Base-by-base conservation (phyloP, 2,797 vertebrate genomes). In the Siniperca undulata region DNA sequence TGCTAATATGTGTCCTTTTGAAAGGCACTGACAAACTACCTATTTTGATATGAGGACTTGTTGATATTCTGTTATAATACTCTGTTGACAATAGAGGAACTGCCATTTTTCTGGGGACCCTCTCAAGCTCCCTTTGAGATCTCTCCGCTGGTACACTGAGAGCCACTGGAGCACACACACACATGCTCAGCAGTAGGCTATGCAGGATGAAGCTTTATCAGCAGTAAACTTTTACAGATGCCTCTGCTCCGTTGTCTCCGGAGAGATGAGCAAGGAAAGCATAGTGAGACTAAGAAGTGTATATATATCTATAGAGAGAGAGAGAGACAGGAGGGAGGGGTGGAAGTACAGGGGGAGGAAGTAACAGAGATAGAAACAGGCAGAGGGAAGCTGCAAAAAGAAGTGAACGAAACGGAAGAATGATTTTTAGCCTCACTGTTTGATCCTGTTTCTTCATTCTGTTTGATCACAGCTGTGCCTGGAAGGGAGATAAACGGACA, bases 381-480 rank as follows among this genome's bases (percentile, higher is more conserved):
- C 78, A 85, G 81, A 84, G 86, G 67, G 74, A 90, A 86, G 86
- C 88, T 61, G 88, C 74, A 14, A 55, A 71, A 74, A 89, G 71
- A 81, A 78, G 89, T 20, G 86, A 93, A 80, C 70, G 79, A 82
- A 92, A 80, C 87, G 92, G 90, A 94, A 93, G 93, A 92, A 80
- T 76, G 88, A 88, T 92, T 92, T 76, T 89, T 78, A 82, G 81
- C 87, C 74, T 65, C 50, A 76, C 89, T 90, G 92, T 91, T 94
- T 94, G 92, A 94, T 93, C 92, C 91, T 90, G 90, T 91, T 94
- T 93, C 92, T 92, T 91, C 87, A 93, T 93, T 93, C 92, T 30
- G 88, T 95, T 92, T 95, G 93, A 95, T 95, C 92, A 87, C 93
- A 93, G 92, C 93, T 92, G 93, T 77, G 94, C 92, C 93, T 94